These are phyloP conservation scores for Lanistes nyassanus DNA, from an alignment of 1,140 invertebrate genomes.

Conservation along the genomic window DNA sequence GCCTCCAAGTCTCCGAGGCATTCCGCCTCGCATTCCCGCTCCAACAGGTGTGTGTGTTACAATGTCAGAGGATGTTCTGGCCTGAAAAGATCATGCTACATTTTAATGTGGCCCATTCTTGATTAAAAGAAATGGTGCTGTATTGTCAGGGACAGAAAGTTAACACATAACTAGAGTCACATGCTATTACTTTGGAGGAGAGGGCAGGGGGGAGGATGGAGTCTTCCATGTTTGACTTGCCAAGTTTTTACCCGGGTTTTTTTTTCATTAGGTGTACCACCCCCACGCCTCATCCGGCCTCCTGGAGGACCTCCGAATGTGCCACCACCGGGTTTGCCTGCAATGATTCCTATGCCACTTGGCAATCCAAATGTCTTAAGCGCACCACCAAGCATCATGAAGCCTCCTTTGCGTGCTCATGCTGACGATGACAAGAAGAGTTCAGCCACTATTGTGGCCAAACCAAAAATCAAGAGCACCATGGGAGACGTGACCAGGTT, in stretches of 20 bases:
- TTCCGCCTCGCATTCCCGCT: conserved; percentile 70
- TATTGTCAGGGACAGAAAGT: no score
- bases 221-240: no score
- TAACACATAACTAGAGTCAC: no score
- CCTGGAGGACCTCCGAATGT: conserved; percentile 59
- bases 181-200: no score
- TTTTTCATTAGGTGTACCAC: conserved; percentile 61
- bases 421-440: conserved; percentile 68
- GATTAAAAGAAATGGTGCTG: no score
- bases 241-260: no score
- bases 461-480: conserved; percentile 92
- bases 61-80: no score
- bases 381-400: conserved; percentile 85
- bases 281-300: conserved; percentile 72
- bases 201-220: no score
- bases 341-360: conserved; percentile 22
- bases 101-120: no score
- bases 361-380: conserved; percentile 80
- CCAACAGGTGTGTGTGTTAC: conserved; percentile 72
- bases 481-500: conserved; percentile 95
- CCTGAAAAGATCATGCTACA: no score
- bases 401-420: conserved; percentile 52
- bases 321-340: conserved; percentile 54
- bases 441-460: conserved; percentile 89
- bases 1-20: conserved; percentile 66